Evolutionary conservation across 2,888 invertebrate genomes (phyloP).

Genomic region (Drosophila quinaria): DNA sequence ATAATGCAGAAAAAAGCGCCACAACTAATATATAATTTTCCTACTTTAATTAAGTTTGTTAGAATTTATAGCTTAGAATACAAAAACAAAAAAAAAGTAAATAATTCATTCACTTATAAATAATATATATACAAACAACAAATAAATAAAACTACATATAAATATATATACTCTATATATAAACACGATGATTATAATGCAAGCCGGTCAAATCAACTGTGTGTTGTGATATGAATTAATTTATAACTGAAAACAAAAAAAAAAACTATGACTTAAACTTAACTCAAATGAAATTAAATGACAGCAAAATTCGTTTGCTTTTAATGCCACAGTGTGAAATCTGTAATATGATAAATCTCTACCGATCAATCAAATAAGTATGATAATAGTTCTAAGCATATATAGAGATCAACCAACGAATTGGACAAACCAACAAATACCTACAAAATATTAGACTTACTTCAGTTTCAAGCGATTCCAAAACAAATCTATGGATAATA

Average conservation of each 20-base stretch:
- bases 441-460: slow-evolving; percentile 27
- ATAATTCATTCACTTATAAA: slow-evolving; percentile 60
- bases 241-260: slow-evolving; percentile 55
- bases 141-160: slow-evolving; percentile 35
- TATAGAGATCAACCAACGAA: slow-evolving; percentile 56
- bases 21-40: slow-evolving; percentile 75
- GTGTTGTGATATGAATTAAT: slow-evolving; percentile 81
- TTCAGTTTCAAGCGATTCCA: slow-evolving; percentile 45
- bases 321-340: slow-evolving; percentile 25
- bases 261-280: slow-evolving; percentile 19
- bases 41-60: slow-evolving; percentile 77
- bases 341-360: slow-evolving; percentile 33
- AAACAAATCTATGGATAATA: slow-evolving; percentile 16
- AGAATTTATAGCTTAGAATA: slow-evolving; percentile 71
- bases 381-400: slow-evolving; percentile 18
- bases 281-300: slow-evolving; percentile 14
- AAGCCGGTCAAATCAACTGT: slow-evolving; percentile 77
- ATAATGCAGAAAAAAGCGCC: slow-evolving; percentile 57
- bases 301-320: slow-evolving; percentile 49
- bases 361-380: slow-evolving; percentile 14
- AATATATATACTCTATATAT: slow-evolving; percentile 31
- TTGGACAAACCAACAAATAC: slow-evolving; percentile 30
- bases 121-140: slow-evolving; percentile 28
- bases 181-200: slow-evolving; percentile 45
- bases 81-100: slow-evolving; percentile 37